Evolutionary conservation across 2,888 invertebrate genomes (phyloP), one percentile per base, ranked within the genome.

Genomic region (Nemurella pictetii): DNA sequence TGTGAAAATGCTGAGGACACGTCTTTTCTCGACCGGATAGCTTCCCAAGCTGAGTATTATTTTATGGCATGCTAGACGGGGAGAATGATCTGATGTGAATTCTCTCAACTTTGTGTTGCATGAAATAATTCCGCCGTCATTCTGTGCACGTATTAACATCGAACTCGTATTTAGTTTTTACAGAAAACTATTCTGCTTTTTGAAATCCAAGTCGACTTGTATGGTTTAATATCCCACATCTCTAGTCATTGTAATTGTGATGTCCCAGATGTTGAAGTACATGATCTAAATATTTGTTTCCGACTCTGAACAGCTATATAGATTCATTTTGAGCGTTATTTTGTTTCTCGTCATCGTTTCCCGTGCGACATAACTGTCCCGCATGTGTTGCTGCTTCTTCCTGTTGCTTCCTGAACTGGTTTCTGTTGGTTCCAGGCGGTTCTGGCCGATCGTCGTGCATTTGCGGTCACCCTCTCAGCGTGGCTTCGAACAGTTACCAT

Each of bases 1-100:
- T 28, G 82, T 72, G 82, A 82, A 82, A 82, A 82, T 55, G 82
- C 82, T 82, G 82, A 82, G 82, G 82, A 55, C 82, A 72, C 82
- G 82, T 82, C 55, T 82, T 82, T 81, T 82, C 82, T 82, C 82
- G 82, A 55, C 55, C 72, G 82, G 82, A 82, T 82, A 55, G 29
- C 82, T 82, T 82, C 82, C 72, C 82, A 55, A 35, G 36, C 26
- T 55, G 36, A 55, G 82, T 55, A 82, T 82, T 82, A 82, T 82
- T 28, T 82, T 36, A 55, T 82, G 72, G 82, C 78, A 78, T 28
- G 28, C 29, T 30, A 28, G 78, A 30, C 30, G 78, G 30, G 78
- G 12, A 28, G 78, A 75, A 75, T 27, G 75, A 27, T 75, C 75
- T 75, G 26, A 27, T 75, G 75, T 27, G 75, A 75, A 75, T 27